Conservation (phyloP, 2,888 invertebrate genomes). For the Petrophora chlorosata region DNA sequence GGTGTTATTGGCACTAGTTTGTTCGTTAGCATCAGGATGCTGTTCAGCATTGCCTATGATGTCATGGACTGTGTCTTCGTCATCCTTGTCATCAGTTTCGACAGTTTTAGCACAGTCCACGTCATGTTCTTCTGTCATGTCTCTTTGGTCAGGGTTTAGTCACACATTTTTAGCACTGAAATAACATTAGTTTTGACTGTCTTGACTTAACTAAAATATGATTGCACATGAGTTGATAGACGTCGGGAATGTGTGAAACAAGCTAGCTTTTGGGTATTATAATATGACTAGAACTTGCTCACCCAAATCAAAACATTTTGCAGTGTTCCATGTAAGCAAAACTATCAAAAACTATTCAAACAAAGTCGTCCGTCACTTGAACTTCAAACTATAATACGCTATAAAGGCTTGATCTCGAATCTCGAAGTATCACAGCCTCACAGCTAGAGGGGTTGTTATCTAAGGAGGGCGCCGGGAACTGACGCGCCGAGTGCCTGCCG, state of each 20-base stretch:
- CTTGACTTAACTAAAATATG: too few species aligned
- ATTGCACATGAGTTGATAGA: too few species aligned
- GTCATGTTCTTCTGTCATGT: conserved; percentile 76
- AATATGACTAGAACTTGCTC: too few species aligned
- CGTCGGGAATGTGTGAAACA: too few species aligned
- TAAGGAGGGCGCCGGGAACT: conserved; percentile 43
- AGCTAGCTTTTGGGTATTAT: too few species aligned
- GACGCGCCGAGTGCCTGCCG: conserved; percentile 34
- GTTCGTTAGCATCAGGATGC: conserved; percentile 1
- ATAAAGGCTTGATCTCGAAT: background rate
- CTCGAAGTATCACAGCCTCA: background rate
- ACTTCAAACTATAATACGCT: background rate
- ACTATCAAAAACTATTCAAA: background rate
- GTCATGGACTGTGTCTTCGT: conserved; percentile 41
- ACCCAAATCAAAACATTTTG: too few species aligned
- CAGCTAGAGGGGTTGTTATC: conserved; percentile 36
- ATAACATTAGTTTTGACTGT: conserved; percentile 1
- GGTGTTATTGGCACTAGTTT: conserved; percentile 62
- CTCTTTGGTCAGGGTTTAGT: conserved; percentile 48
- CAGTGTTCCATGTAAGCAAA: too few species aligned
- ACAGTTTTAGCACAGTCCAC: conserved; percentile 54
- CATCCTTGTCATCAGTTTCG: conserved; percentile 44
- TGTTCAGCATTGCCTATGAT: conserved; percentile 17
- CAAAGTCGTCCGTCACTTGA: background rate
- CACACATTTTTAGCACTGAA: conserved; percentile 39